phyloP scores from a whole-genome alignment of 2,888 invertebrate genomes.

The Ochropleura plecta region DNA sequence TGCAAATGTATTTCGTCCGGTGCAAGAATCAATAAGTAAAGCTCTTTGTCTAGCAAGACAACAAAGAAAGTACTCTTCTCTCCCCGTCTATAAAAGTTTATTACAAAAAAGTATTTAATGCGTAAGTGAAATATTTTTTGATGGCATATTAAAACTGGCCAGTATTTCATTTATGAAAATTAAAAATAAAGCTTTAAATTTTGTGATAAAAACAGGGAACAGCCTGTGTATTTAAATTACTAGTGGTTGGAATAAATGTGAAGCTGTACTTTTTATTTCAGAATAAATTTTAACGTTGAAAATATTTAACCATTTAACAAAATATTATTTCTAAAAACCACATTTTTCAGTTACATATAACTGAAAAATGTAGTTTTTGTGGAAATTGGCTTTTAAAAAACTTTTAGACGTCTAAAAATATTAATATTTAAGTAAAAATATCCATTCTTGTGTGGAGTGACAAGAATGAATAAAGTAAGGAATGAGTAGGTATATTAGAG shows the following conservation, averaged over 20 bases:
- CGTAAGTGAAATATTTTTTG: conserved; percentile 20
- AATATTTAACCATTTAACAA: not conserved
- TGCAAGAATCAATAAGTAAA: conserved; percentile 52
- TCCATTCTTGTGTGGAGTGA: no score
- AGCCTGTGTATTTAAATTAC: not conserved
- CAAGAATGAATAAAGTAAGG: no score
- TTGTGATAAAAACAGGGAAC: not conserved
- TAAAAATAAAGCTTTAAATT: not conserved
- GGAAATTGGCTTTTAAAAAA: not conserved
- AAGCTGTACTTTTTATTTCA: not conserved
- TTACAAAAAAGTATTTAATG: conserved; percentile 32
- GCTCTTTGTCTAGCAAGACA: conserved; percentile 54
- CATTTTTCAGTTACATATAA: no score
- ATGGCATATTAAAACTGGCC: conserved; percentile 13
- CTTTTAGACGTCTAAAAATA: not conserved
- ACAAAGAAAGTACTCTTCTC: conserved; percentile 45
- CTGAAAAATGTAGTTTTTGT: no score
- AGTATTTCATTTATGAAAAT: not conserved
- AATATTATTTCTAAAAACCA: no score
- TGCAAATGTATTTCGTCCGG: conserved; percentile 45
- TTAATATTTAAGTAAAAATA: no score
- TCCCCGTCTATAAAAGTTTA: conserved; percentile 12
- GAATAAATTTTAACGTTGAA: not conserved
- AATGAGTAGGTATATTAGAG: no score
- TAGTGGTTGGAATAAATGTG: not conserved